Evolutionary conservation across 1,140 invertebrate genomes (phyloP).

Genomic region (Anastatus disparis): DNA sequence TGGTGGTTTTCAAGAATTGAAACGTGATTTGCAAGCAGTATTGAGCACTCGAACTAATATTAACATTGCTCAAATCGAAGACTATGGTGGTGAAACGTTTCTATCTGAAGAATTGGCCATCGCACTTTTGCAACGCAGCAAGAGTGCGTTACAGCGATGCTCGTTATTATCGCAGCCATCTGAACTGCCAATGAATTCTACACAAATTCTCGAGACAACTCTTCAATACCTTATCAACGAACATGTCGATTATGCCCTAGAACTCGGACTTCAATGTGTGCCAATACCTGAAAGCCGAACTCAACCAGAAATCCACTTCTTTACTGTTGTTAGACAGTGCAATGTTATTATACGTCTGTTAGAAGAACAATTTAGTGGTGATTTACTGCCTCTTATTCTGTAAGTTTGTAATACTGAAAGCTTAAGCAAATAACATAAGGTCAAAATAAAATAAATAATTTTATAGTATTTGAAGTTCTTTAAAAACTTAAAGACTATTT

Average conservation of each 20-base stretch:
- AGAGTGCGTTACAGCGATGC: conserved; percentile 90
- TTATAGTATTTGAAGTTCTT: no score
- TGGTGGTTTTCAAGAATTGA: conserved; percentile 89
- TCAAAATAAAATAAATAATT: no score
- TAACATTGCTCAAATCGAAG: conserved; percentile 92
- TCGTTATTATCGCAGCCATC: conserved; percentile 82
- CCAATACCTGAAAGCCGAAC: conserved; percentile 89
- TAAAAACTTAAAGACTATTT: no score
- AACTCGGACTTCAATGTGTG: conserved; percentile 90
- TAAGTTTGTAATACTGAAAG: no score
- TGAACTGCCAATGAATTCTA: conserved; percentile 84
- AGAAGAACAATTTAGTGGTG: conserved; percentile 94
- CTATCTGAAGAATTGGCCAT: conserved; percentile 96
- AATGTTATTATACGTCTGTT: conserved; percentile 96
- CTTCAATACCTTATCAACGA: conserved; percentile 89
- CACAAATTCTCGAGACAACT: conserved; percentile 87
- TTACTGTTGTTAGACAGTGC: conserved; percentile 93
- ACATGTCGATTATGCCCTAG: conserved; percentile 96
- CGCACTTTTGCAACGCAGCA: conserved; percentile 90
- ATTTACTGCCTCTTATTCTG: conserved; percentile 88
- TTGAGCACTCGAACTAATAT: conserved; percentile 91
- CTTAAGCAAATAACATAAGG: no score
- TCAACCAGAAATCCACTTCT: conserved; percentile 90
- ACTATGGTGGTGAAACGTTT: conserved; percentile 97
- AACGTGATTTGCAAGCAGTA: conserved; percentile 92